phyloP scores from a whole-genome alignment of 2,797 vertebrate genomes.

The Falco columbarius region DNA sequence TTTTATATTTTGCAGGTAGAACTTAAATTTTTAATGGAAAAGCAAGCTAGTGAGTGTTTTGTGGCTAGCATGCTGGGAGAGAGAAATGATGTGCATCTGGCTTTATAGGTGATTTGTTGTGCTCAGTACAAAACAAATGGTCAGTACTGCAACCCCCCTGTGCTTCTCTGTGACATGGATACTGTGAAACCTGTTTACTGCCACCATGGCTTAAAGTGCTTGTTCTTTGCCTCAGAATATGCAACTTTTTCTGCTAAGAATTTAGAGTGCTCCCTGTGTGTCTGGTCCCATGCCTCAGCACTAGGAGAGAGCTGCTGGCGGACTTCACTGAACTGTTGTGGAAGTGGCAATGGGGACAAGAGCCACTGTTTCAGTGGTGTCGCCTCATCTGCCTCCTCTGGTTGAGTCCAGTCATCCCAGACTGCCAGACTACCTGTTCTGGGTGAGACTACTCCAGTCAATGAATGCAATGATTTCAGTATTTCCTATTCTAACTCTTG shows the following conservation, averaged over 20 bases:
- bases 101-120: background rate
- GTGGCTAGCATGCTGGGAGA: background rate
- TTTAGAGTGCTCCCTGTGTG: background rate
- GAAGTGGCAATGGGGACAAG: background rate
- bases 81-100: background rate
- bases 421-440: background rate
- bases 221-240: background rate
- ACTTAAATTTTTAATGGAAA: background rate
- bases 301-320: background rate
- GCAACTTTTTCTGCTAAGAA: background rate
- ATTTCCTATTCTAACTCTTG: background rate
- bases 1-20: background rate
- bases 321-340: background rate
- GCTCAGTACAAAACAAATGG: background rate
- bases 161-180: background rate
- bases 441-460: background rate
- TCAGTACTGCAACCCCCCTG: background rate
- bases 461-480: background rate
- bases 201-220: background rate
- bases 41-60: background rate
- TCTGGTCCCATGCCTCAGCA: fast-evolving
- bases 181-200: background rate
- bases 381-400: background rate
- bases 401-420: background rate
- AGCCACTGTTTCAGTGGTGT: background rate